phyloP scores from a whole-genome alignment of 2,888 invertebrate genomes.

The Acrobasis repandana region DNA sequence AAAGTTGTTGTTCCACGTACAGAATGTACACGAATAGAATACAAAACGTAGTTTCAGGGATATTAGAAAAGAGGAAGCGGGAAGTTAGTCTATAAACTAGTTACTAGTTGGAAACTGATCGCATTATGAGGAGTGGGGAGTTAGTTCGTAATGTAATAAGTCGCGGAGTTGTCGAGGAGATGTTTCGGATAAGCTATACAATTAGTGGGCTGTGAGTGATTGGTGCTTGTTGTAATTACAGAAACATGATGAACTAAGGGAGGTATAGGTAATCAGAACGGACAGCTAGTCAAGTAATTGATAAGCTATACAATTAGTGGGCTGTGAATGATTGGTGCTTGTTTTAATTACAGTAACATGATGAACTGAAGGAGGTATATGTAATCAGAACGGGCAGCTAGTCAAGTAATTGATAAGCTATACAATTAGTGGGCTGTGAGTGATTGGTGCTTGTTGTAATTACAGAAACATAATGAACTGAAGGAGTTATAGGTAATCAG shows the following conservation, averaged over 20 bases:
- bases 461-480: background rate
- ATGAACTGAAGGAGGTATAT: no score
- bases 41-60: slow-evolving; percentile 25
- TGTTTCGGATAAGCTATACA: background rate
- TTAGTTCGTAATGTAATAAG: slow-evolving; percentile 26
- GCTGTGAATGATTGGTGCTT: no score
- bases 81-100: slow-evolving; percentile 49
- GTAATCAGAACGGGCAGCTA: no score
- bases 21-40: slow-evolving; percentile 16
- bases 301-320: no score
- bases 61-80: slow-evolving; percentile 42
- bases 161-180: slow-evolving; percentile 7
- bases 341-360: no score
- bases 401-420: no score
- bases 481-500: no score
- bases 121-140: slow-evolving; percentile 27
- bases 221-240: background rate
- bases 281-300: no score
- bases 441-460: background rate
- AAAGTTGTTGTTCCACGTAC: background rate
- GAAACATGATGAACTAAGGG: no score
- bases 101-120: slow-evolving; percentile 44
- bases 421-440: slow-evolving; percentile 11
- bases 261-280: no score
- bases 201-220: slow-evolving; percentile 10